phyloP scores from a whole-genome alignment of 2,113 vertebrate genomes.

The Hypanus sabinus region DNA sequence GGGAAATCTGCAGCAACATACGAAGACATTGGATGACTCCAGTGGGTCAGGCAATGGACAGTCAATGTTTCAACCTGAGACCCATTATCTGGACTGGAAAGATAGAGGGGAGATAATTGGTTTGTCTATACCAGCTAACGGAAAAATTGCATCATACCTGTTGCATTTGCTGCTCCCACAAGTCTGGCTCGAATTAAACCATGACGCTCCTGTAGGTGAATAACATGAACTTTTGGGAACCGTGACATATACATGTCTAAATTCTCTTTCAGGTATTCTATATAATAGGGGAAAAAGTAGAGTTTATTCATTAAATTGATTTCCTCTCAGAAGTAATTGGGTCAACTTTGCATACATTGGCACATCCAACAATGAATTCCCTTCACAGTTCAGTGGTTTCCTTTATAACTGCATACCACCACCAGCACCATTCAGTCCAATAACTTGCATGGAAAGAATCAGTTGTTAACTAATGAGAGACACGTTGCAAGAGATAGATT shows the following conservation, averaged over 20 bases:
- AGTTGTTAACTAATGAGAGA: too few species aligned
- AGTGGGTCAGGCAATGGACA: too few species aligned
- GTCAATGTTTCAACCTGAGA: too few species aligned
- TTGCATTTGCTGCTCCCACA: constrained; percentile 72
- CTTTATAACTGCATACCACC: too few species aligned
- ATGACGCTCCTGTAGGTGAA: constrained; percentile 79
- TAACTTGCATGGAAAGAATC: too few species aligned
- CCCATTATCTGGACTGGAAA: too few species aligned
- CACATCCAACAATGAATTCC: not conserved
- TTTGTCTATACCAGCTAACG: too few species aligned
- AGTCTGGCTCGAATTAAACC: constrained; percentile 86
- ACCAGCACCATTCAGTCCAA: too few species aligned
- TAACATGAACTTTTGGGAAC: constrained; percentile 80
- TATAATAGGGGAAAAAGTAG: constrained; percentile 1
- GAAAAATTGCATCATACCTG: constrained; percentile 59
- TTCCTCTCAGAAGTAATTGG: not conserved
- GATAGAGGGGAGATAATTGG: not conserved
- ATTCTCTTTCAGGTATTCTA: constrained; percentile 75
- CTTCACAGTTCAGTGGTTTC: too few species aligned
- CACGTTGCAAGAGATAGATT: too few species aligned
- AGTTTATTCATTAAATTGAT: not conserved
- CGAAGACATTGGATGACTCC: too few species aligned
- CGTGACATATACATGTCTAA: constrained; percentile 78
- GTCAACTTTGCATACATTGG: not conserved
- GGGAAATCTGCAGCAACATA: too few species aligned